Evolutionary conservation across 2,888 invertebrate species (phyloP), one percentile per base, ranked within the genome.

Genomic region (Pedicia rivosa): DNA sequence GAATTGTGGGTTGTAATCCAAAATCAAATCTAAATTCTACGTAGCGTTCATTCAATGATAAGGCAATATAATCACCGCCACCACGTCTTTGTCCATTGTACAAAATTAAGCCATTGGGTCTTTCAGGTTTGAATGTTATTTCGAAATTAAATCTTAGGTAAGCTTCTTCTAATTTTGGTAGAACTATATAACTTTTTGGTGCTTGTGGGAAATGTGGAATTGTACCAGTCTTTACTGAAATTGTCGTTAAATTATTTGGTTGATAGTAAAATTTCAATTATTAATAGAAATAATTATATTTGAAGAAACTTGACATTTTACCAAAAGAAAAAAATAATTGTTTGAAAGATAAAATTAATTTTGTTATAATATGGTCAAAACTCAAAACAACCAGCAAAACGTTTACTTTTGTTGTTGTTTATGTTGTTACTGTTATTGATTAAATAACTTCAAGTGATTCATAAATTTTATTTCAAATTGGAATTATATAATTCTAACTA

Each of bases 51-150:
- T 72, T 67, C 3, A 95, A 59, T 3, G 81, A 76, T 2, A 95
- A 67, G 0, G 86, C 74, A 15, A 94, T 68, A 57, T 83, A 92
- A 57, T 94, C 90, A 4, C 83, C 84, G 5, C 70, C 71, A 3
- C 65, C 65, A 10, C 64, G 63, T 39, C 66, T 65, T 49, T 88
- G 77, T 14, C 84, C 83, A 53, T 87, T 90, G 64, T 87, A 95
- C 4, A 95, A 59, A 29, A 94, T 72, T 13, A 61, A 42, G 2
- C 77, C 80, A 50, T 77, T 68, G 30, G 65, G 64, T 35, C 65
- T 62, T 51, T 78, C 76, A 0, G 94, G 88, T 53, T 82, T 86
- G 64, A 95, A 84, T 0, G 88, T 81, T n/a, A 95, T 68, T 56
- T 90, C 84, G 43, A 94, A 78, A 50, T 80, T 81, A 52, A 92